Evolutionary conservation across 2,888 invertebrate species (phyloP).

Genomic region (Lepidocyrtinus sp.): DNA sequence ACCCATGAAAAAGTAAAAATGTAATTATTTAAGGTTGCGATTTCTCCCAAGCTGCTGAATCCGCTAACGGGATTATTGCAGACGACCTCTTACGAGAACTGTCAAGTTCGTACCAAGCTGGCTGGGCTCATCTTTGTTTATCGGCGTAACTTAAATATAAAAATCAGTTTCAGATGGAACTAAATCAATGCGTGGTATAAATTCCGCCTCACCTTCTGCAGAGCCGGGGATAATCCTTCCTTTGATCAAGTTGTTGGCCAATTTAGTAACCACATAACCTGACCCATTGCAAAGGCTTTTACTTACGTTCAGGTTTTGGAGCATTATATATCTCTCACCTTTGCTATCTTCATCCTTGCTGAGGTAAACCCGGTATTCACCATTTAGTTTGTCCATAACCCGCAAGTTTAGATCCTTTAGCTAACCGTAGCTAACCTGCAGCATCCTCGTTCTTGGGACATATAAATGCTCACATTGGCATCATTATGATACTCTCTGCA

Average conservation of each 20-base stretch:
- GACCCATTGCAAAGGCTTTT: constrained; percentile 66
- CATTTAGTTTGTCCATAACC: constrained; percentile 3
- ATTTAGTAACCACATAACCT: constrained; percentile 48
- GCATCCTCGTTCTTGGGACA: constrained; percentile 37
- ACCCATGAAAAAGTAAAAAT: too few species aligned
- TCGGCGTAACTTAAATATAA: too few species aligned
- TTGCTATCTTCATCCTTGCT: constrained; percentile 28
- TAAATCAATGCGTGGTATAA: constrained; percentile 59
- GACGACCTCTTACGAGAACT: too few species aligned
- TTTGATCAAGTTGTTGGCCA: constrained; percentile 47
- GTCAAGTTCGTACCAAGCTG: too few species aligned
- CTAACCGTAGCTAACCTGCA: too few species aligned
- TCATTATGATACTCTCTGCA: neutral
- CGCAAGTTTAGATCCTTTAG: constrained; percentile 19
- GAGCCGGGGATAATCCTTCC: constrained; percentile 40
- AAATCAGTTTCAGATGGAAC: constrained; percentile 34
- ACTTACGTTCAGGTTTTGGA: constrained; percentile 61
- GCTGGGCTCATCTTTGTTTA: too few species aligned
- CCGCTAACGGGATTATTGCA: too few species aligned
- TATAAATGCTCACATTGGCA: constrained; percentile 28
- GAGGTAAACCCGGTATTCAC: constrained; percentile 20
- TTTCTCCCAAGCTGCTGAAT: too few species aligned
- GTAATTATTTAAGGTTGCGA: too few species aligned
- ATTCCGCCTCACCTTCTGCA: constrained; percentile 35
- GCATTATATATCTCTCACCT: constrained; percentile 55